Conservation (phyloP, 2,888 invertebrate species). For the Rhingia rostrata region DNA sequence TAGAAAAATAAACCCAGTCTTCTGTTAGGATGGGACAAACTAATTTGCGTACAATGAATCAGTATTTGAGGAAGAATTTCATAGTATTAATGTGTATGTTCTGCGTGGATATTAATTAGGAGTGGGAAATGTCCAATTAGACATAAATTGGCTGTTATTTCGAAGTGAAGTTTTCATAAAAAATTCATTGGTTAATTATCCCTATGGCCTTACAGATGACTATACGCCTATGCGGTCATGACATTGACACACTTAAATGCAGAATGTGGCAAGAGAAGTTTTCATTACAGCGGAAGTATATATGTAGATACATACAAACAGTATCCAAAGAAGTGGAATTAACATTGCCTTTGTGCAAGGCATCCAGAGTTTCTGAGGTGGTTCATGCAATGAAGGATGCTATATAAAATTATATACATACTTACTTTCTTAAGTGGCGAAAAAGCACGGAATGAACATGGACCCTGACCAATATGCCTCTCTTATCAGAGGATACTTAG, state of each 20-base stretch:
- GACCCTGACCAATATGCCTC: no score
- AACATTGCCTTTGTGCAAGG: no score
- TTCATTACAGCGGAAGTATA: neutral
- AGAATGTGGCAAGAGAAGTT: neutral
- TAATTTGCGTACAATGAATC: constrained; percentile 19
- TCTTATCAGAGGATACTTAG: no score
- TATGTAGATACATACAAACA: neutral
- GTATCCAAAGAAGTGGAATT: no score
- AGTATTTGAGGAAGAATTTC: constrained; percentile 37
- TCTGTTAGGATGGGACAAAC: constrained; percentile 24
- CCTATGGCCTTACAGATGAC: neutral
- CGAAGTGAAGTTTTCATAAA: neutral
- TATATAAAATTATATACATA: no score
- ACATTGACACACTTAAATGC: neutral
- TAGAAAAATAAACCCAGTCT: constrained; percentile 8
- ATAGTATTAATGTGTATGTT: neutral
- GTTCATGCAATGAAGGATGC: no score
- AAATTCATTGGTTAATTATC: neutral
- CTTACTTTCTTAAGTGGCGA: no score
- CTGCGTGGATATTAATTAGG: neutral
- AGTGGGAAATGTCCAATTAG: constrained; percentile 32
- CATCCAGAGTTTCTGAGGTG: no score
- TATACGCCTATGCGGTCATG: neutral
- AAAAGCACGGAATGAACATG: no score
- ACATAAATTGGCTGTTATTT: neutral